Evolutionary conservation across 1,140 invertebrate species (phyloP).

Genomic region (Eufriesea mexicana): DNA sequence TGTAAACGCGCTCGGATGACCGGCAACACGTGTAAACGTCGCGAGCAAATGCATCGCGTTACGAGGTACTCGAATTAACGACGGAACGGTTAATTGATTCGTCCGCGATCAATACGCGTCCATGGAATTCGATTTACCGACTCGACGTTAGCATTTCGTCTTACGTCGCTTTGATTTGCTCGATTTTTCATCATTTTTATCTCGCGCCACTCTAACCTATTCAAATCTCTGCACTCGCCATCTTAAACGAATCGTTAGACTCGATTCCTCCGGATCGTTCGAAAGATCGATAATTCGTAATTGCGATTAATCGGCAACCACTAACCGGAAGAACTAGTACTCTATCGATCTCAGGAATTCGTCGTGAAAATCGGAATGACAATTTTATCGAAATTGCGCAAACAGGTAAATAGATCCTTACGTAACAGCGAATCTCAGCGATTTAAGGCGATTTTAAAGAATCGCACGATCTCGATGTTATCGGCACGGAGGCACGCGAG

Average conservation of each 20-base stretch:
- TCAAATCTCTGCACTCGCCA: background rate
- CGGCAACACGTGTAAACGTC: slow-evolving; percentile 29
- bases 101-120: background rate
- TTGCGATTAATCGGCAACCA: background rate
- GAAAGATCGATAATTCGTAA: background rate
- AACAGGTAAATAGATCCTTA: background rate
- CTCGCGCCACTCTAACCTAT: background rate
- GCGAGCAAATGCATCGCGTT: background rate
- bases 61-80: background rate
- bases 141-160: background rate
- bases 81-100: slow-evolving; percentile 10
- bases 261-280: background rate
- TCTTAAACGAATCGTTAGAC: slow-evolving; percentile 32
- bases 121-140: background rate
- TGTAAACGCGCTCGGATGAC: background rate
- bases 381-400: background rate
- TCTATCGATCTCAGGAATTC: background rate
- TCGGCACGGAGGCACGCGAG: background rate
- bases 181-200: background rate
- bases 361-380: no score
- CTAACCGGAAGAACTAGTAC: background rate
- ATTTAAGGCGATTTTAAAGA: background rate
- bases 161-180: no score
- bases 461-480: background rate
- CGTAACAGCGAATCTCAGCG: background rate